phyloP scores from a whole-genome alignment of 2,797 vertebrate species.

The Leucoraja ocellata region DNA sequence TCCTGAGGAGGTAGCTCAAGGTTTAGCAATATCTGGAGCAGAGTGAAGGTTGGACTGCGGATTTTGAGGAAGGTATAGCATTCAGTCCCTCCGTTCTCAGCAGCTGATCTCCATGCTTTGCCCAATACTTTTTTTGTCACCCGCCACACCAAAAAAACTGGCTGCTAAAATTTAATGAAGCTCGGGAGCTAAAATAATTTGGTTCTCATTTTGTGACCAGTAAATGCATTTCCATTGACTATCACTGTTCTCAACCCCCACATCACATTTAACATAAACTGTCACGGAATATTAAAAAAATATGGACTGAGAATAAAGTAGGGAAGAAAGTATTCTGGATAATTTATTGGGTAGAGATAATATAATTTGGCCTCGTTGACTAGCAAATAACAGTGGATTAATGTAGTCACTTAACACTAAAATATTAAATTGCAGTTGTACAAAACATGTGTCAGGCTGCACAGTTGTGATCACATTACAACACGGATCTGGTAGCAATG shows the following conservation, averaged over 20 bases:
- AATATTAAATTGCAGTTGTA: too few species aligned
- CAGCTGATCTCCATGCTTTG: neutral
- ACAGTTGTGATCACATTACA: too few species aligned
- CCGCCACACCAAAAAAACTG: too few species aligned
- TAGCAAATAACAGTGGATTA: neutral
- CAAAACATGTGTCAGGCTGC: too few species aligned
- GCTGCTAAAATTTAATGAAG: neutral
- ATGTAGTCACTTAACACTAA: neutral
- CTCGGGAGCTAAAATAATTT: neutral
- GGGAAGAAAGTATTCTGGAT: neutral
- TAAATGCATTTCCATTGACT: neutral
- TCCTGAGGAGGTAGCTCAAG: neutral
- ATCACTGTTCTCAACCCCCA: neutral
- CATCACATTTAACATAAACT: neutral
- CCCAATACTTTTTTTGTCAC: neutral
- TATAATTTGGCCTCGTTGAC: neutral
- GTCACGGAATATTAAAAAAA: neutral
- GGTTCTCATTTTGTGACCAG: neutral
- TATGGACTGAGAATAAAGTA: neutral
- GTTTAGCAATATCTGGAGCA: neutral
- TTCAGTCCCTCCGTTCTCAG: neutral
- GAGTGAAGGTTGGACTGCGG: neutral
- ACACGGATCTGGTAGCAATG: too few species aligned
- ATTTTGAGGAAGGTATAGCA: neutral
- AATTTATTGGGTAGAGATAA: neutral